These are phyloP conservation scores for Tiliacea aurago DNA, from an alignment of 2,888 invertebrate species.

Conservation along the genomic window DNA sequence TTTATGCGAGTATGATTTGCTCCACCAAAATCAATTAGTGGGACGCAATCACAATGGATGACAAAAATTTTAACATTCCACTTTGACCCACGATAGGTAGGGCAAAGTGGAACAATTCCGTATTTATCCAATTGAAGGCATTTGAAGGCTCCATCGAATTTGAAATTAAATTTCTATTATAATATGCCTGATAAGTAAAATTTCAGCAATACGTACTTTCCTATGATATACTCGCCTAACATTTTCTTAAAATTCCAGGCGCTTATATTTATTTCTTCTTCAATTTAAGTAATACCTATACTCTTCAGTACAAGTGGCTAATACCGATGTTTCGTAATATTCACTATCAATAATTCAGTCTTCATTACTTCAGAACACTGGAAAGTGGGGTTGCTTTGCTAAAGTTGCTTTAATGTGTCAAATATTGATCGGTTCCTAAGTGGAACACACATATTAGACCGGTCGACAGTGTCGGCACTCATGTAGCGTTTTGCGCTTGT, in stretches of 20 bases:
- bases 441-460: conserved; percentile 57
- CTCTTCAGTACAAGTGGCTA: not conserved
- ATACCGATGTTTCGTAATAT: not conserved
- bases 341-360: not conserved
- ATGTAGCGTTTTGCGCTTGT: conserved; percentile 60
- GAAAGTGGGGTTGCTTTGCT: conserved; percentile 12
- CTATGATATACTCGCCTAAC: too few species aligned
- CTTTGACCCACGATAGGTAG: too few species aligned
- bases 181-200: not conserved
- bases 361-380: not conserved
- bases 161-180: not conserved
- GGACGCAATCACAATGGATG: too few species aligned
- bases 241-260: not conserved
- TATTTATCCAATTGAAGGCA: not conserved
- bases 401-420: conserved; percentile 46
- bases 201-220: not conserved
- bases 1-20: too few species aligned
- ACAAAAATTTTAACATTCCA: too few species aligned
- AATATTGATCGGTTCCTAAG: conserved; percentile 60
- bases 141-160: not conserved
- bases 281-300: too few species aligned
- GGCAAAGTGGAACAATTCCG: too few species aligned
- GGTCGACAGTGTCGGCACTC: conserved; percentile 50
- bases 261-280: not conserved
- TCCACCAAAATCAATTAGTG: too few species aligned